Percentiles rank a stretch among this genome's conserved stretches.
Evolutionary conservation across 2,113 vertebrate genomes (phyloP).

Genomic region (Patagioenas fasciata): DNA sequence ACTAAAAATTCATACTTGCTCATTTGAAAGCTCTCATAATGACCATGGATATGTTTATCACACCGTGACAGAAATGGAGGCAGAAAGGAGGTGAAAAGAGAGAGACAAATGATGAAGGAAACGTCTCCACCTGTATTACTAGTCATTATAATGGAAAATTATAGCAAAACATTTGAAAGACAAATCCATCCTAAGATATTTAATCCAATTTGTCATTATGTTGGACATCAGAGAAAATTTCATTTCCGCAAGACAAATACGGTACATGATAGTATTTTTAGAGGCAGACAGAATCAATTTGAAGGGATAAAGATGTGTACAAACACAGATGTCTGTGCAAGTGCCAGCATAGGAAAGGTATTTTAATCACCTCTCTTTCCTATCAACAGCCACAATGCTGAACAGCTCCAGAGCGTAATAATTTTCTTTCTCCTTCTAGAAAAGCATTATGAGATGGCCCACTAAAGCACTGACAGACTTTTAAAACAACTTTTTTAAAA

Average conservation of each 20-base stretch:
- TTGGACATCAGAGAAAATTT: slow-evolving; percentile 23
- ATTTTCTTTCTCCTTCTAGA: neutral
- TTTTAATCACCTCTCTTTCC: neutral
- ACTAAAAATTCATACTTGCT: neutral
- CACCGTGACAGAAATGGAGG: neutral
- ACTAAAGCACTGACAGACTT: neutral
- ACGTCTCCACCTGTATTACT: neutral
- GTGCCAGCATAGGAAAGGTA: neutral
- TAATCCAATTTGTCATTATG: slow-evolving; percentile 30
- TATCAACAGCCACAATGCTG: neutral
- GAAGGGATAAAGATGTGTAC: neutral
- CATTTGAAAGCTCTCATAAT: neutral
- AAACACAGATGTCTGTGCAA: neutral
- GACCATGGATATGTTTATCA: neutral
- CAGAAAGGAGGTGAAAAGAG: neutral
- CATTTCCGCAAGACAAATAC: slow-evolving; percentile 19
- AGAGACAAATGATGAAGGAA: neutral
- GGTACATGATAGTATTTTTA: neutral
- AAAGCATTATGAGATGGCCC: neutral
- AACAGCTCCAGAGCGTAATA: neutral
- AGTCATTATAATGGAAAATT: neutral
- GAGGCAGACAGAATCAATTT: slow-evolving; percentile 3
- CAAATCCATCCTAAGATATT: neutral
- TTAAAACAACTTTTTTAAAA: neutral
- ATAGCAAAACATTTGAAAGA: slow-evolving; percentile 20